phyloP scores from a whole-genome alignment of 2,888 invertebrate species.

The Ormia ochracea region DNA sequence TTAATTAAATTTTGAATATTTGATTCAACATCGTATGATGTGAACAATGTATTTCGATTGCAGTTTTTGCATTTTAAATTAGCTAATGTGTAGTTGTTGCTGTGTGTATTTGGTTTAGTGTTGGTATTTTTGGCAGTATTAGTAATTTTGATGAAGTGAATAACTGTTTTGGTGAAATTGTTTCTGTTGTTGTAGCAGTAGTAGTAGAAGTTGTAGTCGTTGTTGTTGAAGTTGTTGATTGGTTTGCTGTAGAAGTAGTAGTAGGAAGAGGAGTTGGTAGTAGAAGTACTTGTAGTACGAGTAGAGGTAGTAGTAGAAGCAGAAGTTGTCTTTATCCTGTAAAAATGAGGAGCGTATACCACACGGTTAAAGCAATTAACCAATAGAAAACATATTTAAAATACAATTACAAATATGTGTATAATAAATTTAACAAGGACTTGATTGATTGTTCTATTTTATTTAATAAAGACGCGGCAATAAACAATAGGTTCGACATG shows the following conservation, averaged over 20 bases:
- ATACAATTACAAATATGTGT: conserved; percentile 46
- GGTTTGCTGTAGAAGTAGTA: conserved; percentile 69
- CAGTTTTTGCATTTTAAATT: conserved; percentile 8
- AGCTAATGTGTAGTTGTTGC: conserved; percentile 51
- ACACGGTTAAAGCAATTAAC: conserved; percentile 73
- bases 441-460: conserved; percentile 27
- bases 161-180: conserved; percentile 52
- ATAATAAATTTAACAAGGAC: conserved; percentile 52
- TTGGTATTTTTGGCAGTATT: conserved; percentile 62
- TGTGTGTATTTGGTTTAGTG: conserved; percentile 46
- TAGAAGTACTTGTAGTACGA: conserved; percentile 73
- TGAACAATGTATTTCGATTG: neutral
- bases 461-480: conserved; percentile 21
- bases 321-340: conserved; percentile 76
- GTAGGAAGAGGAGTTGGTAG: conserved; percentile 74
- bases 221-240: conserved; percentile 67
- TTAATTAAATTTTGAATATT: neutral
- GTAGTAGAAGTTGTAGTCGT: conserved; percentile 57
- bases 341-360: conserved; percentile 76
- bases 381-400: conserved; percentile 55
- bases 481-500: conserved; percentile 44
- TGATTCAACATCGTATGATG: neutral
- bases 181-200: conserved; percentile 61
- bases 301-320: conserved; percentile 73
- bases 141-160: conserved; percentile 61